phyloP scores from a whole-genome alignment of 2,113 vertebrate species.

The Mesoclemmys tuberculata region DNA sequence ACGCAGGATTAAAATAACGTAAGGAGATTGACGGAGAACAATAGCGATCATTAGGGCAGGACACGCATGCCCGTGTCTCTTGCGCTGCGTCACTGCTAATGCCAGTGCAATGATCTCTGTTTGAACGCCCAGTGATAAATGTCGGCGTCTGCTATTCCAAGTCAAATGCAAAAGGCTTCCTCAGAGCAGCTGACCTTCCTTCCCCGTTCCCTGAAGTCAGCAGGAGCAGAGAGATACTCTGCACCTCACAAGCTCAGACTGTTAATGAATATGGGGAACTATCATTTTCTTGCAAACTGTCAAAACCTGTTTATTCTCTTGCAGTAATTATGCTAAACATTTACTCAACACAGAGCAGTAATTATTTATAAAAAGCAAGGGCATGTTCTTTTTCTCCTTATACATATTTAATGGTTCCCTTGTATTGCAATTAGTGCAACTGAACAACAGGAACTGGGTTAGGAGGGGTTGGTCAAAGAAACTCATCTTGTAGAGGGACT shows the following conservation, averaged over 20 bases:
- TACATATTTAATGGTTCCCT: neutral
- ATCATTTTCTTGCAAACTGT: neutral
- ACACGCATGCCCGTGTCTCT: slow-evolving; percentile 30
- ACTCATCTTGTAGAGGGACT: neutral
- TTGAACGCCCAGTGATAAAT: slow-evolving; percentile 25
- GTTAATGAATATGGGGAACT: accelerated
- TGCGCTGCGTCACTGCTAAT: neutral
- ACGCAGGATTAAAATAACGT: neutral
- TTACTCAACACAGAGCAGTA: neutral
- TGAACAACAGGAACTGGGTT: neutral
- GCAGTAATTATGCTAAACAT: neutral
- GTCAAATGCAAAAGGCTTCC: neutral
- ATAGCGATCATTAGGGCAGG: neutral
- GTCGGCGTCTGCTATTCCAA: slow-evolving; percentile 7
- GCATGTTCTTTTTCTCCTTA: neutral
- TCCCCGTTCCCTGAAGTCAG: neutral
- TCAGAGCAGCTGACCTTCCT: neutral
- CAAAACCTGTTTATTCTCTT: neutral
- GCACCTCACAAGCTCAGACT: accelerated
- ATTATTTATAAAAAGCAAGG: slow-evolving; percentile 33
- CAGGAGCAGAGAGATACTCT: neutral
- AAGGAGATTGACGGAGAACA: neutral
- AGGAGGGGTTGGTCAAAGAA: neutral
- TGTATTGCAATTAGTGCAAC: neutral
- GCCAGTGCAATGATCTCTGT: slow-evolving; percentile 43